Percentiles rank a stretch among this genome's conserved stretches.
These are phyloP conservation scores for Euphonia xanthogaster DNA, from an alignment of 2,797 vertebrate genomes.

Conservation along the genomic window DNA sequence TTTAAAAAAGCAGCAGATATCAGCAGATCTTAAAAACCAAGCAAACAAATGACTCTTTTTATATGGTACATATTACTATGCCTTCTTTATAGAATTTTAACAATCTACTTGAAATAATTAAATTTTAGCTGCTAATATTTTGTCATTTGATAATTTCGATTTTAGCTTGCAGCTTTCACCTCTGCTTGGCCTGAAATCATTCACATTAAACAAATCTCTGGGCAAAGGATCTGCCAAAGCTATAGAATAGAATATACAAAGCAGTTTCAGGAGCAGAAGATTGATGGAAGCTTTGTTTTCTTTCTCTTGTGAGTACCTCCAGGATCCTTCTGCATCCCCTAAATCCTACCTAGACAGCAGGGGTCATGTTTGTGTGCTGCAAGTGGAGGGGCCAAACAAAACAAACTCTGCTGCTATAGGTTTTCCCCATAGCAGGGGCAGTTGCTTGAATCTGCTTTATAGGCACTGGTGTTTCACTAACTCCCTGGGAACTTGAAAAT, in stretches of 20 bases:
- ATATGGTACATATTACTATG: neutral
- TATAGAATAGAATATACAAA: neutral
- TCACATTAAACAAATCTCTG: neutral
- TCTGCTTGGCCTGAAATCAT: neutral
- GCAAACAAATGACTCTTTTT: neutral
- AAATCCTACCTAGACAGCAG: neutral
- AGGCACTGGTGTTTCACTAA: neutral
- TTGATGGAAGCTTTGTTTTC: neutral
- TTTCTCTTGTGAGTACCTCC: neutral
- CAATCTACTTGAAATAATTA: neutral
- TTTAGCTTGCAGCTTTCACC: neutral
- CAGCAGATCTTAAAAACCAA: neutral
- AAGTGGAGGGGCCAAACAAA: neutral
- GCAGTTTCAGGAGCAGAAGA: neutral
- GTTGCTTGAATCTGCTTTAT: neutral
- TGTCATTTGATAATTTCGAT: neutral
- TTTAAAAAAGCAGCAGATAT: neutral
- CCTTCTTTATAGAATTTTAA: neutral
- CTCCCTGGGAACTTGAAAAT: neutral
- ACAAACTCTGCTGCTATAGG: accelerated
- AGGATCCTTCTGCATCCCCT: neutral
- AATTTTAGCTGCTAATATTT: neutral
- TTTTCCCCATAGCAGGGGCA: neutral
- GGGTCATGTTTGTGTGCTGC: neutral
- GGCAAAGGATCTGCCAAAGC: neutral